These are phyloP conservation scores for Tiliacea aurago DNA, from an alignment of 2,888 invertebrate genomes.

Conservation along the genomic window DNA sequence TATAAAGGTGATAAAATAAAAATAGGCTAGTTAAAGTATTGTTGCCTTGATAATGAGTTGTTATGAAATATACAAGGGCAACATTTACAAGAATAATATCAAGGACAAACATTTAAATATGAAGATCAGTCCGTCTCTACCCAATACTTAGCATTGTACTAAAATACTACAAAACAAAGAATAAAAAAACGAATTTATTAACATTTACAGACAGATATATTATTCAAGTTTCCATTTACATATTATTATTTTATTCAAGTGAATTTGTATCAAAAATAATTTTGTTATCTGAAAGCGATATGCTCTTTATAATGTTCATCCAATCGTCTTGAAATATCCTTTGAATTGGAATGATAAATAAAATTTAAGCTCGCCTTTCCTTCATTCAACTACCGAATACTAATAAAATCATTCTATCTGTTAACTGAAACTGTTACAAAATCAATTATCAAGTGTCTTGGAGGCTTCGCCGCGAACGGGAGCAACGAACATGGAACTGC, in stretches of 20 bases:
- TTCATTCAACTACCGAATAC: slow-evolving; percentile 57
- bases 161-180: slow-evolving; percentile 21
- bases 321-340: slow-evolving; percentile 48
- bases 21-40: background rate
- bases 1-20: background rate
- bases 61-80: background rate
- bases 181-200: slow-evolving; percentile 46
- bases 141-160: slow-evolving; percentile 6
- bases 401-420: slow-evolving; percentile 70
- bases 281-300: slow-evolving; percentile 50
- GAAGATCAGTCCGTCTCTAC: background rate
- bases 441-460: slow-evolving; percentile 72
- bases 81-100: background rate
- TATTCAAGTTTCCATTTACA: slow-evolving; percentile 53
- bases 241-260: slow-evolving; percentile 54
- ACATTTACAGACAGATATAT: slow-evolving; percentile 35
- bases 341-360: slow-evolving; percentile 65
- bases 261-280: slow-evolving; percentile 56
- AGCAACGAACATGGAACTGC: slow-evolving; percentile 74
- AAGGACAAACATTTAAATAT: slow-evolving; percentile 18
- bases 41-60: background rate
- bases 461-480: slow-evolving; percentile 52
- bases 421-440: slow-evolving; percentile 70
- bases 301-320: slow-evolving; percentile 39
- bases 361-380: slow-evolving; percentile 55